These are phyloP conservation scores for Menidia menidia DNA, from an alignment of 2,797 vertebrate species.

Conservation along the genomic window DNA sequence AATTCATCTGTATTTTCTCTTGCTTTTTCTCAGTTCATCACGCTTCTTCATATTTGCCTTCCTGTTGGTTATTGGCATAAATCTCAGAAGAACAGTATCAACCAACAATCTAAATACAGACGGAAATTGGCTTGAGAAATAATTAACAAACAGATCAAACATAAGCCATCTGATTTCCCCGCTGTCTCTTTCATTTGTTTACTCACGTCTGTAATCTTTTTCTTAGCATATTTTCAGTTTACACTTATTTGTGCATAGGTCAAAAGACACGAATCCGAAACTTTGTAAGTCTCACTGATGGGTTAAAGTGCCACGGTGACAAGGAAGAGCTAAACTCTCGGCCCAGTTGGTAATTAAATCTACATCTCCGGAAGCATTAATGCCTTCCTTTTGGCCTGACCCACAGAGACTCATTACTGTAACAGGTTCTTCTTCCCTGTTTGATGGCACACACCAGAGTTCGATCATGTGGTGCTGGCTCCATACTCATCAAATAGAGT, in stretches of 20 bases:
- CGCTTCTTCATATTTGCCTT: conserved; percentile 31
- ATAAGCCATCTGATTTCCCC: conserved; percentile 61
- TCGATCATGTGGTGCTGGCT: conserved; percentile 56
- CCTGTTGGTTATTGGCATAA: conserved; percentile 53
- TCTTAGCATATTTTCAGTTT: conserved; percentile 9
- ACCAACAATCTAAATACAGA: conserved; percentile 56
- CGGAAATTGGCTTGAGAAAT: conserved; percentile 61
- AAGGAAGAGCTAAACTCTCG: conserved; percentile 20
- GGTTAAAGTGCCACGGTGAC: conserved; percentile 9
- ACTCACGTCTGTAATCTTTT: conserved; percentile 39
- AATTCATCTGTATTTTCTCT: conserved; percentile 14
- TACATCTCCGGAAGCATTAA: conserved; percentile 20
- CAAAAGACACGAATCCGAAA: not conserved
- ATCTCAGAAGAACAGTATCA: conserved; percentile 63
- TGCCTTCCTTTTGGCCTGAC: conserved; percentile 17
- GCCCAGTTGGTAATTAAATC: conserved; percentile 46
- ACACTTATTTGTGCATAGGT: not conserved
- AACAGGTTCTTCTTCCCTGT: conserved; percentile 38
- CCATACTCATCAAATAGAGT: conserved; percentile 70
- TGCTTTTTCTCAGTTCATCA: conserved; percentile 20
- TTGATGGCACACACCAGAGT: conserved; percentile 22
- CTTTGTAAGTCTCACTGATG: not conserved
- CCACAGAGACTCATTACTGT: conserved; percentile 38
- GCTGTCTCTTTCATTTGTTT: conserved; percentile 57
- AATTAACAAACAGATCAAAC: conserved; percentile 68